A percentile compares a stretch with the other conserved stretches of the same genome.
Conservation (phyloP, 2,113 vertebrate species). For the Clarias gariepinus region DNA sequence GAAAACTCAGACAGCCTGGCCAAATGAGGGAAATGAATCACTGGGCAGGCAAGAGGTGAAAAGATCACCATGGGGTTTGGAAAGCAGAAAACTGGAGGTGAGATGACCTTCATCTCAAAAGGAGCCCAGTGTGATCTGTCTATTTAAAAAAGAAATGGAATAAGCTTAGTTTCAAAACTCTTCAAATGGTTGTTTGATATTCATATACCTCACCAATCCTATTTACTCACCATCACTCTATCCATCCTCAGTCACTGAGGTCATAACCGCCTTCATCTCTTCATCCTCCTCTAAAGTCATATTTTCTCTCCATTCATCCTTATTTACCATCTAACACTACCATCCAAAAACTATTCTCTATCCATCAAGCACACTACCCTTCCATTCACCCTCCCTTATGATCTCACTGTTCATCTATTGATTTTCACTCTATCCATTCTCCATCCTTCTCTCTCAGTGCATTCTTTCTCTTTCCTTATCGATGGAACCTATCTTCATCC, state of each 20-base stretch:
- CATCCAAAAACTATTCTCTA: not conserved
- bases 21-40: constrained; percentile 37
- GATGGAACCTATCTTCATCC: not conserved
- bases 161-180: not conserved
- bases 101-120: constrained; percentile 11
- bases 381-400: not conserved
- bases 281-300: not conserved
- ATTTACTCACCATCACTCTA: not conserved
- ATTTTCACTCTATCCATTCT: not conserved
- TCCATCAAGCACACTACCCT: too few species aligned
- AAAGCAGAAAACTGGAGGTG: constrained; percentile 1
- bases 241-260: not conserved
- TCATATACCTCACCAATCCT: not conserved
- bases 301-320: not conserved
- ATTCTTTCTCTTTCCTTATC: not conserved
- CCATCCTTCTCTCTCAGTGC: not conserved
- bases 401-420: not conserved
- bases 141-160: not conserved
- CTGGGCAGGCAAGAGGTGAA: not conserved
- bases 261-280: not conserved
- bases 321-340: not conserved
- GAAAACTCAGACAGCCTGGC: constrained; percentile 18
- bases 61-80: not conserved
- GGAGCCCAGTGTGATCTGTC: not conserved
- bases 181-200: not conserved